A percentile compares a stretch with the other conserved stretches of the same genome.
These are phyloP conservation scores for Siniperca chuatsi DNA, from an alignment of 2,113 vertebrate genomes.

Conservation along the genomic window DNA sequence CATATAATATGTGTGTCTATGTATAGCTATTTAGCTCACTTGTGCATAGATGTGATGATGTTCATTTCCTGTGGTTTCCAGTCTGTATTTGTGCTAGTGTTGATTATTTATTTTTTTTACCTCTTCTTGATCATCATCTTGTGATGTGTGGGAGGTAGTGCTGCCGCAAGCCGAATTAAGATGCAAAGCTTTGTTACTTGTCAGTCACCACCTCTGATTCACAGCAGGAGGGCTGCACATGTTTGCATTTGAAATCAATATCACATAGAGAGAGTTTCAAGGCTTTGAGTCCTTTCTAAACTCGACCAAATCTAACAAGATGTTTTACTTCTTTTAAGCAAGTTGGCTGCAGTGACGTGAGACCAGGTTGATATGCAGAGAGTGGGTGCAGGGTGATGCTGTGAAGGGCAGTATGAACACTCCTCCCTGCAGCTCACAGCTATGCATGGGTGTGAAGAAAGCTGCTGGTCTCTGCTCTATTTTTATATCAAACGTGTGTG, in stretches of 20 bases:
- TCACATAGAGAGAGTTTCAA: neutral
- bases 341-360: neutral
- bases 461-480: slow-evolving; percentile 54
- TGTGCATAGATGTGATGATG: neutral
- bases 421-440: neutral
- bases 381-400: neutral
- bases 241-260: neutral
- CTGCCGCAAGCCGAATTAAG: neutral
- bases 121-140: neutral
- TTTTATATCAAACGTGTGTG: slow-evolving; percentile 20
- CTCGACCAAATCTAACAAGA: neutral
- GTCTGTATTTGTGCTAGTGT: neutral
- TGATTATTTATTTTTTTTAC: neutral
- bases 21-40: neutral
- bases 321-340: neutral
- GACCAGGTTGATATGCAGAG: neutral
- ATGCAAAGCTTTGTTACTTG: neutral
- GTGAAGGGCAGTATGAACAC: neutral
- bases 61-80: neutral
- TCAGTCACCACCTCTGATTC: slow-evolving; percentile 23
- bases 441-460: slow-evolving; percentile 32
- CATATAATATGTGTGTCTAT: neutral
- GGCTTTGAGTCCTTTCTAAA: neutral
- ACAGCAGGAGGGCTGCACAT: neutral
- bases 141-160: slow-evolving; percentile 3